phyloP scores from a whole-genome alignment of 2,888 invertebrate species.

The Sarcophaga variegata region DNA sequence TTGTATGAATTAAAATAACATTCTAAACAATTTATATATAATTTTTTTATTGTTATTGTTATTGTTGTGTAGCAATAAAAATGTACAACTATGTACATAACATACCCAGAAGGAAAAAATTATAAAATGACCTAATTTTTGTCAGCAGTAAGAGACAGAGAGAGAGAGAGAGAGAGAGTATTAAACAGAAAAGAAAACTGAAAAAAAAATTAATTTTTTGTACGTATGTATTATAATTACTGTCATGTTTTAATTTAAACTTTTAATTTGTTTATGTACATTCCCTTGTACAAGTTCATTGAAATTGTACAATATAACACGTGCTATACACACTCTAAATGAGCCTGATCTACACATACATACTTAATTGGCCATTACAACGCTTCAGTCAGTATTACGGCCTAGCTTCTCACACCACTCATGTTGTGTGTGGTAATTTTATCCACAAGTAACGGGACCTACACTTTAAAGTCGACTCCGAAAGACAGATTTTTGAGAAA shows the following conservation, averaged over 20 bases:
- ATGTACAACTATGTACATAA: background rate
- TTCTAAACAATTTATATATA: background rate
- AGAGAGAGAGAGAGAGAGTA: too few relatives aligned
- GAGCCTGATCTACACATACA: too few relatives aligned
- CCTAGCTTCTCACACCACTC: too few relatives aligned
- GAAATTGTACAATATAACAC: too few relatives aligned
- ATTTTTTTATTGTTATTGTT: background rate
- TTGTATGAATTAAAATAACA: background rate
- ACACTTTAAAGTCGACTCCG: too few relatives aligned
- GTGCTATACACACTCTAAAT: too few relatives aligned
- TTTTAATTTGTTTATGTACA: background rate
- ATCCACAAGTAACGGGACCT: too few relatives aligned
- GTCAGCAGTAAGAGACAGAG: background rate
- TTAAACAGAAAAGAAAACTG: background rate
- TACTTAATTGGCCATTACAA: too few relatives aligned
- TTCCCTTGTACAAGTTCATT: too few relatives aligned
- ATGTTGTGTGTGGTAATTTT: too few relatives aligned
- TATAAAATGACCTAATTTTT: background rate
- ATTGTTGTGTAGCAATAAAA: background rate
- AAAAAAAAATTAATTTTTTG: background rate
- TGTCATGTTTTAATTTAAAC: background rate
- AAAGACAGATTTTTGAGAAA: too few relatives aligned
- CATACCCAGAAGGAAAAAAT: background rate
- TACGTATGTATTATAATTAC: background rate
- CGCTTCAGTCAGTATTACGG: too few relatives aligned